Evolutionary conservation across 2,113 vertebrate genomes (phyloP).

Genomic region (Benitochromis conjunctus): DNA sequence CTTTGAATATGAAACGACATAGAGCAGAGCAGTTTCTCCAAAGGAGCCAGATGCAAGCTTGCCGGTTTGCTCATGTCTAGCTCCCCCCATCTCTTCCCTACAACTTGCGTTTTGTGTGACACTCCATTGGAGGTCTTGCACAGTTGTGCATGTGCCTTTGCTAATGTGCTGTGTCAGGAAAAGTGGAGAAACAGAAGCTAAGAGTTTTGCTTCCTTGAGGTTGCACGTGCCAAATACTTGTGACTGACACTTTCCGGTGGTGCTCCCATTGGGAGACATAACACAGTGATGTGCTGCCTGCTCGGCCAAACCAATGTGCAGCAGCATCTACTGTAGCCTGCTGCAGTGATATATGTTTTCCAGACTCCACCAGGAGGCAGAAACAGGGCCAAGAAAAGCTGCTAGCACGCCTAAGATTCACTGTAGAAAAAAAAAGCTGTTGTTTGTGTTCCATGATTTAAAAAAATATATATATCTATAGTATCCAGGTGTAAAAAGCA

Average conservation of each 20-base stretch:
- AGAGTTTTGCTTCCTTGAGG: slow-evolving; percentile 39
- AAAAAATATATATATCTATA: background rate
- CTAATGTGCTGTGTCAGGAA: slow-evolving; percentile 47
- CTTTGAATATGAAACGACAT: background rate
- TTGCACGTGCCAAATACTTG: slow-evolving; percentile 39
- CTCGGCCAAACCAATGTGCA: slow-evolving; percentile 29
- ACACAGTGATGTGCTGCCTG: slow-evolving; percentile 42
- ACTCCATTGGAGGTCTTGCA: slow-evolving; percentile 4
- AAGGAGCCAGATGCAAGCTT: background rate
- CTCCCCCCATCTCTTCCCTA: background rate
- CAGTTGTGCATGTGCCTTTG: background rate
- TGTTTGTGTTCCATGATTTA: background rate
- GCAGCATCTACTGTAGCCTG: slow-evolving; percentile 31
- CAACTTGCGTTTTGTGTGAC: background rate
- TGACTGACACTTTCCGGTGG: slow-evolving; percentile 62
- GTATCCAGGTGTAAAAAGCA: background rate
- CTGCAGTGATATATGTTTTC: slow-evolving; percentile 61
- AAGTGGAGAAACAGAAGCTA: slow-evolving; percentile 55
- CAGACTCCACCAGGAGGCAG: slow-evolving; percentile 47
- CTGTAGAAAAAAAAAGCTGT: background rate
- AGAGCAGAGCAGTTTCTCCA: background rate
- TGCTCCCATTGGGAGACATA: slow-evolving; percentile 47
- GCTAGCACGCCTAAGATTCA: background rate
- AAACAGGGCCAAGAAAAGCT: slow-evolving; percentile 38
- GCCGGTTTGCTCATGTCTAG: background rate